These are phyloP conservation scores for Drosophila melanosoma DNA, from an alignment of 2,888 invertebrate species.

Conservation along the genomic window DNA sequence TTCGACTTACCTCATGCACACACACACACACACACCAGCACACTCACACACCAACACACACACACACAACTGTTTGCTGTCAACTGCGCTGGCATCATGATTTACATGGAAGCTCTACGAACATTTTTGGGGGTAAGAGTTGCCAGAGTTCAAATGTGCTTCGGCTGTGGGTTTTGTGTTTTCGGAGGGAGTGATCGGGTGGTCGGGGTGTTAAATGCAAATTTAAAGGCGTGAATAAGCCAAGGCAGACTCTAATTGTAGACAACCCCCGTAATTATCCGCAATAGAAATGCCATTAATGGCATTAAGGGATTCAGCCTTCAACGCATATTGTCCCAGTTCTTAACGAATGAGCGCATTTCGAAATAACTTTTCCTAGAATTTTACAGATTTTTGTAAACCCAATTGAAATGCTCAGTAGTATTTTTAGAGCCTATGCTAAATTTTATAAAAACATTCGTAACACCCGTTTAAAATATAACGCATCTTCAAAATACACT, in stretches of 20 bases:
- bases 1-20: constrained; percentile 71
- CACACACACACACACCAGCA: constrained; percentile 22
- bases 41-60: constrained; percentile 18
- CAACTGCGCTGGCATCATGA: constrained; percentile 77
- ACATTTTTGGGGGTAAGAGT: constrained; percentile 31
- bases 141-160: constrained; percentile 49
- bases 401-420: neutral
- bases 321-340: neutral
- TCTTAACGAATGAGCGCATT: neutral
- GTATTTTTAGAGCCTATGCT: neutral
- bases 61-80: constrained; percentile 64
- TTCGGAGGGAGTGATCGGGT: neutral
- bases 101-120: constrained; percentile 69
- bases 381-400: neutral
- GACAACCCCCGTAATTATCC: constrained; percentile 79
- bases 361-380: neutral
- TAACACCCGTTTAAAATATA: neutral
- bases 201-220: constrained; percentile 62
- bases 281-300: constrained; percentile 83
- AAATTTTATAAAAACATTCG: neutral
- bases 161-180: constrained; percentile 20
- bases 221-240: constrained; percentile 81
- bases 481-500: neutral
- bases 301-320: constrained; percentile 76
- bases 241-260: constrained; percentile 73